These are phyloP conservation scores for Teleogryllus oceanicus DNA, from an alignment of 2,888 invertebrate species.

Conservation along the genomic window DNA sequence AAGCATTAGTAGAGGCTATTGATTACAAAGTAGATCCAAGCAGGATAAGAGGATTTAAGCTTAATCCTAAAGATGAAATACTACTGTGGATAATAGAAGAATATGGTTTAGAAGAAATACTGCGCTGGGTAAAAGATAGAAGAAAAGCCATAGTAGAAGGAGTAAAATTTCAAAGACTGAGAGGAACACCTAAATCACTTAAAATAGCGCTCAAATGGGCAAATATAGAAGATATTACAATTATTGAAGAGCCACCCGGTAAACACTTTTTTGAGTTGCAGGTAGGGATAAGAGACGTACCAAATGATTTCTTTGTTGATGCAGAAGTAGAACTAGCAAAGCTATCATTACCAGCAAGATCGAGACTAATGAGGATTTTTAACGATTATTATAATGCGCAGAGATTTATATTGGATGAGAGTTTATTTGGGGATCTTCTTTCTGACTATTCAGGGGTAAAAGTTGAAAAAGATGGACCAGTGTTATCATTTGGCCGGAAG, in stretches of 20 bases:
- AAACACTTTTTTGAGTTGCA: background rate
- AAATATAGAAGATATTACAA: conserved; percentile 18
- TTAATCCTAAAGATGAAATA: too few species aligned
- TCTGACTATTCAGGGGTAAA: too few species aligned
- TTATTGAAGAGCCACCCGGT: background rate
- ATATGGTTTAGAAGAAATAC: too few species aligned
- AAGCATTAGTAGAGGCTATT: too few species aligned
- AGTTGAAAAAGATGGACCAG: too few species aligned
- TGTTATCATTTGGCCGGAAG: too few species aligned
- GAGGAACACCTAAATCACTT: background rate
- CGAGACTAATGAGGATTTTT: background rate
- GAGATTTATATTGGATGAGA: background rate
- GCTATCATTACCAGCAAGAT: conserved; percentile 18
- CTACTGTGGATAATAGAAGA: too few species aligned
- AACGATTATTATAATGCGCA: background rate
- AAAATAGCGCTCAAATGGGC: conserved; percentile 12
- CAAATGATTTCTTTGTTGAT: background rate
- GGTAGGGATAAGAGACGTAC: background rate
- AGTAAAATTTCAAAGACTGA: background rate
- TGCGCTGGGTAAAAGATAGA: too few species aligned
- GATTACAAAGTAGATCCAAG: too few species aligned
- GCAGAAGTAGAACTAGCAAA: background rate
- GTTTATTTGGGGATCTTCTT: too few species aligned
- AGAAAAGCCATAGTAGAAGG: too few species aligned
- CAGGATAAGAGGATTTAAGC: too few species aligned